These are phyloP conservation scores for Nipponia nippon DNA, from an alignment of 2,113 vertebrate species.

Conservation along the genomic window DNA sequence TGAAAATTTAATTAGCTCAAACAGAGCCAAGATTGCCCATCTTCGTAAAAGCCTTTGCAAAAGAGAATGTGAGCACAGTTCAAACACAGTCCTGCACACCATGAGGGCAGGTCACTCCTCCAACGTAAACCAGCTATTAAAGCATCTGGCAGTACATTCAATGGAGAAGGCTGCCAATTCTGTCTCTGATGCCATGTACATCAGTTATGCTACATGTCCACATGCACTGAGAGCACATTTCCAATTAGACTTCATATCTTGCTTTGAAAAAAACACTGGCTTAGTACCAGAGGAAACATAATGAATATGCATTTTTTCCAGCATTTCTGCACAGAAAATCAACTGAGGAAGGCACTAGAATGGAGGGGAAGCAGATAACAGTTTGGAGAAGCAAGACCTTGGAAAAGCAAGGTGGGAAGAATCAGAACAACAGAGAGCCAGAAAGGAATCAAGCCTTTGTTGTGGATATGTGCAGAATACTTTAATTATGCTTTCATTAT, in stretches of 20 bases:
- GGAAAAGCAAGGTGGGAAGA: not conserved
- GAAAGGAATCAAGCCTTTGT: not conserved
- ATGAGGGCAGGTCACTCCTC: not conserved
- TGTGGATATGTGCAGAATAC: not conserved
- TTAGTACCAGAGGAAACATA: not conserved
- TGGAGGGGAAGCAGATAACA: not conserved
- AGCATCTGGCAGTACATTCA: not conserved
- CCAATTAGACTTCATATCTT: not conserved
- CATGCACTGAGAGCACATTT: not conserved
- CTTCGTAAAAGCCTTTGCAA: not conserved
- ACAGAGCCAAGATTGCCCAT: not conserved
- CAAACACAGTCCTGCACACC: not conserved
- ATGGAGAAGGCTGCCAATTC: not conserved
- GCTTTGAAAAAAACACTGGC: constrained; percentile 9
- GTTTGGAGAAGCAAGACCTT: not conserved
- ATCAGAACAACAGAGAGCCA: not conserved
- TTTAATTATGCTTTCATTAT: not conserved
- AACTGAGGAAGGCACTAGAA: not conserved
- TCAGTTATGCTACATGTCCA: not conserved
- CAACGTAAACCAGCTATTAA: not conserved
- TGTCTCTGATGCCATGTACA: not conserved
- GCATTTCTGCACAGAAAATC: not conserved
- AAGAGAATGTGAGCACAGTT: not conserved
- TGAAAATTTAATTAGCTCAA: not conserved
- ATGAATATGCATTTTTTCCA: not conserved